These are phyloP conservation scores for Ischnura elegans DNA, from an alignment of 2,888 invertebrate genomes.

Conservation along the genomic window DNA sequence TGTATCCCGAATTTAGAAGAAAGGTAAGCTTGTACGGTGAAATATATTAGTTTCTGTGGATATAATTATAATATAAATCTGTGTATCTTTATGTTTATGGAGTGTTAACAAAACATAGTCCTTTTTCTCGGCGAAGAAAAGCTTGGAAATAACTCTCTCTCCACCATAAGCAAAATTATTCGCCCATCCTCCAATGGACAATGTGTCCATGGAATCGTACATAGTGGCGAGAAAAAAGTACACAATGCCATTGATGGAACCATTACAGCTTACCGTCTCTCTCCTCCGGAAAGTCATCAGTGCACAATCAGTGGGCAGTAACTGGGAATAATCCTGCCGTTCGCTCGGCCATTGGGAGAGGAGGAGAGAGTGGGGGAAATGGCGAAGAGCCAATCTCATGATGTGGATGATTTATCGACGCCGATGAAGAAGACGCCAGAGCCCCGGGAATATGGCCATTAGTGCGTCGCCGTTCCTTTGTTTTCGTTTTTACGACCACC, in stretches of 20 bases:
- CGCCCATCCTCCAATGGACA: not conserved
- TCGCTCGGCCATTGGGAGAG: not conserved
- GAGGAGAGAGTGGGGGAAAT: conserved; percentile 37
- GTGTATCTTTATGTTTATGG: too few relatives aligned
- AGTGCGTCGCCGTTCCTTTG: conserved; percentile 59
- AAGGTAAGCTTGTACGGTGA: too few relatives aligned
- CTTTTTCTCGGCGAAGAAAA: too few relatives aligned
- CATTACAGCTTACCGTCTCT: not conserved
- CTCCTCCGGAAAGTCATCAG: conserved; percentile 18
- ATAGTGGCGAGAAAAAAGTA: not conserved
- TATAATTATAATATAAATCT: too few relatives aligned
- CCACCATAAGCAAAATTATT: too few relatives aligned
- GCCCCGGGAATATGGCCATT: conserved; percentile 53
- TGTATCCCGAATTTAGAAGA: too few relatives aligned
- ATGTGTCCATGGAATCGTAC: not conserved
- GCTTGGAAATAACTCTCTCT: too few relatives aligned
- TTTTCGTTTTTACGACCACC: conserved; percentile 49
- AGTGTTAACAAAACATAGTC: too few relatives aligned
- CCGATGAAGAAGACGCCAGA: conserved; percentile 52
- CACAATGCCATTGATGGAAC: not conserved
- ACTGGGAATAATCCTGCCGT: conserved; percentile 31
- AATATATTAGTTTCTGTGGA: too few relatives aligned
- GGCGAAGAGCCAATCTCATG: conserved; percentile 61
- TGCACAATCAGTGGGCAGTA: conserved; percentile 61
- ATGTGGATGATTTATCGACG: conserved; percentile 53